Evolutionary conservation across 1,140 invertebrate species (phyloP).

Genomic region (Sipha flava): DNA sequence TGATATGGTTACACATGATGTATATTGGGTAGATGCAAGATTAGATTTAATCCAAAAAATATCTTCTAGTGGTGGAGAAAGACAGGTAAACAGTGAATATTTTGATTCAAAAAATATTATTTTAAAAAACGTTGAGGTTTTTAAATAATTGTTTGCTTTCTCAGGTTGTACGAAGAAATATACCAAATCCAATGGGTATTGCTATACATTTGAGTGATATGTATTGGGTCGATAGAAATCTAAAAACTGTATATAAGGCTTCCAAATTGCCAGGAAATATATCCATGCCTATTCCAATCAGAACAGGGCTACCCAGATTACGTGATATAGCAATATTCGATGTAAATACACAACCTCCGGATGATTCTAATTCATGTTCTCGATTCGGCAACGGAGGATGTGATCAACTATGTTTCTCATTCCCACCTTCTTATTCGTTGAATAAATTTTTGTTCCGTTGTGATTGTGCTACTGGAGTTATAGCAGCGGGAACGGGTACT

Average conservation of each 20-base stretch:
- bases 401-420: conserved; percentile 91
- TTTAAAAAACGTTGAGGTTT: no score
- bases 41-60: conserved; percentile 86
- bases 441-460: conserved; percentile 60
- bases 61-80: conserved; percentile 66
- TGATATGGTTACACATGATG: conserved; percentile 86
- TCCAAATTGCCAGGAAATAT: conserved; percentile 67
- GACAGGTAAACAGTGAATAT: conserved; percentile 47
- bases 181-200: conserved; percentile 92
- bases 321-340: conserved; percentile 87
- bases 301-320: conserved; percentile 73
- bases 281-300: conserved; percentile 51
- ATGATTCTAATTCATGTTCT: conserved; percentile 68
- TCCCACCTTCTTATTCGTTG: conserved; percentile 53
- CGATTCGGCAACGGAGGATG: conserved; percentile 68
- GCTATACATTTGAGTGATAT: conserved; percentile 74
- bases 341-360: conserved; percentile 70
- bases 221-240: conserved; percentile 93
- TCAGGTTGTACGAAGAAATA: conserved; percentile 69
- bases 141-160: conserved; percentile 29
- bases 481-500: conserved; percentile 50
- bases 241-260: conserved; percentile 77
- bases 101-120: neutral
- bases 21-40: conserved; percentile 95
- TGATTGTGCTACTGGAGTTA: conserved; percentile 78